Base-by-base conservation (phyloP, 2,888 invertebrate genomes). In the Apamea crenata region DNA sequence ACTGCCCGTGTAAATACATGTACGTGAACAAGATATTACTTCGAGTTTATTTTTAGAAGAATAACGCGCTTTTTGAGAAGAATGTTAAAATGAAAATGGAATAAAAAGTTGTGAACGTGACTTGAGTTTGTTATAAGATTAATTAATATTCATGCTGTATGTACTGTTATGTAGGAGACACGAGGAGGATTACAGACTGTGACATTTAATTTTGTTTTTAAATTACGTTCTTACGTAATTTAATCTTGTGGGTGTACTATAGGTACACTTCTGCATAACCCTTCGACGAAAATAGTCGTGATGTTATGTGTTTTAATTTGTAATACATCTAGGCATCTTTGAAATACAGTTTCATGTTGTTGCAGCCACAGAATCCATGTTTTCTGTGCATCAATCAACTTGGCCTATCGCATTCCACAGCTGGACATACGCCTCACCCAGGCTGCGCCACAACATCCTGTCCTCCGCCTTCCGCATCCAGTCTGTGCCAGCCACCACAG, bases 21-120 rank as follows among this genome's bases (percentile, higher is more conserved):
- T 87, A 76, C 78, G 78, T 44, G 65, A 47, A 61, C 77, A 77
- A 70, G 61, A 67, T 25, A 32, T 70, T 74, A 82, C 36, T 61
- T 25, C 14, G 6, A 32, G 47, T 85, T 80, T 83, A 78, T 87
- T 86, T 88, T 88, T 77, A 79, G 61, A 78, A 72, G 56, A 71
- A 56, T 68, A 82, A 66, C 59, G 61, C 47, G 69, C 47, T 85
- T 85, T 47, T 83, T 66, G 36, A 70, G 53, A 36, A 68, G 71
- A 66, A 66, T 59, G 61, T 32, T 21, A 53, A 78, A 79, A 56
- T 56, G 47, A 65, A 85, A 85, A 69, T 83, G 53, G n/a, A 63
- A 50, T 40, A 59, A 66, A 65, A 84, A 59, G 0, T 21, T 50
- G 21, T 6, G n/a, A 4, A 71, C 85, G 63, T 50, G 80, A 32